Percentiles rank a stretch among this genome's conserved stretches.
Evolutionary conservation across 2,888 invertebrate genomes (phyloP).

Genomic region (Trisateles emortualis): DNA sequence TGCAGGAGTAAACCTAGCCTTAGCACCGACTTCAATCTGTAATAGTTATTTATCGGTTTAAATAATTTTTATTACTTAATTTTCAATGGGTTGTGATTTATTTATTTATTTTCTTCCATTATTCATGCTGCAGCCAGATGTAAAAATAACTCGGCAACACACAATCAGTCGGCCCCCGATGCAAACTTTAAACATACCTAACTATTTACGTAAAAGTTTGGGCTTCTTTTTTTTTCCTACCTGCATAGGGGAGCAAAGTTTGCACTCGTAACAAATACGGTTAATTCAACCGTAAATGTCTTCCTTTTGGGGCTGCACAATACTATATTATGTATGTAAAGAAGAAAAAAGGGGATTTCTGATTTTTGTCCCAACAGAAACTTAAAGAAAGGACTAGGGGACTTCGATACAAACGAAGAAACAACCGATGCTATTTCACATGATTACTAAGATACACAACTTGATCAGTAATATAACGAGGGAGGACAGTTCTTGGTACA

Average conservation of each 20-base stretch:
- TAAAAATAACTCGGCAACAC: conserved; percentile 22
- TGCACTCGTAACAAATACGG: conserved; percentile 60
- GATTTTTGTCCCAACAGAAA: background rate
- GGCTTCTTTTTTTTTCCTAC: conserved; percentile 51
- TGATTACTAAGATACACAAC: background rate
- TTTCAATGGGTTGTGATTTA: too few relatives aligned
- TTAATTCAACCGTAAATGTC: conserved; percentile 56
- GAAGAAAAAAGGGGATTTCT: conserved; percentile 1
- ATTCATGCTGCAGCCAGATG: too few relatives aligned
- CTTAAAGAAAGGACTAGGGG: background rate
- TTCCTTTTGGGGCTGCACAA: conserved; percentile 35
- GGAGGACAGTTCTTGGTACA: too few relatives aligned
- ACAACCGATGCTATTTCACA: background rate
- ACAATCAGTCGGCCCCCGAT: conserved; percentile 56
- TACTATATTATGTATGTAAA: conserved; percentile 11
- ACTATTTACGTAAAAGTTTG: conserved; percentile 70
- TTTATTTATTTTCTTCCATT: too few relatives aligned
- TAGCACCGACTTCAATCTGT: too few relatives aligned
- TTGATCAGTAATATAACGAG: too few relatives aligned
- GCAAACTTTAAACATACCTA: conserved; percentile 68
- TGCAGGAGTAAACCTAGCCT: too few relatives aligned
- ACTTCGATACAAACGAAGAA: background rate
- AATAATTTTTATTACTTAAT: too few relatives aligned
- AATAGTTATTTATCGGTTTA: too few relatives aligned
- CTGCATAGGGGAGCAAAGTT: conserved; percentile 58